These are phyloP conservation scores for Diuraphis noxia DNA, from an alignment of 1,140 invertebrate genomes.

Conservation along the genomic window DNA sequence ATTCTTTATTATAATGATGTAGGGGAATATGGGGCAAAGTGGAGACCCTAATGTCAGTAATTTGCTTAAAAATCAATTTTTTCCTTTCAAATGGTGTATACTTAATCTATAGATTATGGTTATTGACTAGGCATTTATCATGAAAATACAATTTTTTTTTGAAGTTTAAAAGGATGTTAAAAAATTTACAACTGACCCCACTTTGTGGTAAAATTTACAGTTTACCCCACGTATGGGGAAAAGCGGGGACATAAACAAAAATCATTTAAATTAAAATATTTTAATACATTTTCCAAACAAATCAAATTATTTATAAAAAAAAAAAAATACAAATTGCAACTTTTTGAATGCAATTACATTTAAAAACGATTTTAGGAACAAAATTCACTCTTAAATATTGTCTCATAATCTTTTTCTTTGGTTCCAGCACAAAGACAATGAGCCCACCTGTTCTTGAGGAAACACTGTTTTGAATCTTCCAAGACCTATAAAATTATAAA, in stretches of 20 bases:
- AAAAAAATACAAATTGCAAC: too few species aligned
- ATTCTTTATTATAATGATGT: too few species aligned
- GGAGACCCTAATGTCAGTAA: neutral
- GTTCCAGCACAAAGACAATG: neutral
- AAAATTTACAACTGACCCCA: slow-evolving; percentile 1
- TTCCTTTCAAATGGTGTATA: neutral
- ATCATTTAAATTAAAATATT: neutral
- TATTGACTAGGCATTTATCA: neutral
- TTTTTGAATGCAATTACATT: too few species aligned
- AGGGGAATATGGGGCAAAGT: neutral
- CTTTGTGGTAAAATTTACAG: too few species aligned
- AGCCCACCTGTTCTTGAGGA: too few species aligned
- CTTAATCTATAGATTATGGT: neutral
- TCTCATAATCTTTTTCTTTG: neutral
- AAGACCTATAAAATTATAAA: too few species aligned
- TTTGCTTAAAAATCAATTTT: neutral
- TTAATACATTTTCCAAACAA: neutral
- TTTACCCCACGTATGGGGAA: too few species aligned
- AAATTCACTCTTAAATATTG: slow-evolving; percentile 1
- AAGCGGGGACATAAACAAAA: neutral
- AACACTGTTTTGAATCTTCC: too few species aligned
- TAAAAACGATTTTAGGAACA: neutral
- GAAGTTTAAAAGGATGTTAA: neutral
- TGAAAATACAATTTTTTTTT: neutral
- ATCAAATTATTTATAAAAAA: neutral